Conservation (phyloP, 2,888 invertebrate genomes). For the Dascillus cervinus region DNA sequence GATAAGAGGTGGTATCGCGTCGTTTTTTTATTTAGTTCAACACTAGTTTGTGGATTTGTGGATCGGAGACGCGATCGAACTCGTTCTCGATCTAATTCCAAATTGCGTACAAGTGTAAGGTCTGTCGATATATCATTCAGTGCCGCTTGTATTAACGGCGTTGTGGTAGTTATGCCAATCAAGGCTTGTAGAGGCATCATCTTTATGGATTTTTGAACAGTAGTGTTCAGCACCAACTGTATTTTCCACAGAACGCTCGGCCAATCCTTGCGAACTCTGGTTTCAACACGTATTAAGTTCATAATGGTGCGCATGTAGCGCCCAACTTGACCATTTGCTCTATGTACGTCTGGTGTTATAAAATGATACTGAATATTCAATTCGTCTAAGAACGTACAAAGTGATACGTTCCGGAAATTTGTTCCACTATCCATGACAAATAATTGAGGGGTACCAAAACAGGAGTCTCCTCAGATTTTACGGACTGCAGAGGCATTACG, state of each 20-base stretch:
- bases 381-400: conserved; percentile 8
- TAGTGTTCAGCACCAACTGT: conserved; percentile 9
- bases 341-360: conserved; percentile 15
- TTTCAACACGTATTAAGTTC: conserved; percentile 7
- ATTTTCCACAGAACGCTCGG: conserved; percentile 10
- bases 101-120: conserved; percentile 13
- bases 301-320: conserved; percentile 15
- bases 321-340: conserved; percentile 19
- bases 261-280: conserved; percentile 4
- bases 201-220: conserved; percentile 19
- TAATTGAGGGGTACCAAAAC: conserved; percentile 18
- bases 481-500: conserved; percentile 12
- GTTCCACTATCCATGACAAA: conserved; percentile 10
- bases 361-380: conserved; percentile 13
- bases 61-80: conserved; percentile 2
- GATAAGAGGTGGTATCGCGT: conserved; percentile 10
- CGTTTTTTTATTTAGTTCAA: too few species aligned
- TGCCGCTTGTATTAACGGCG: conserved; percentile 18
- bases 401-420: conserved; percentile 9
- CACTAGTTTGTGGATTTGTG: too few species aligned
- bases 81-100: conserved; percentile 12
- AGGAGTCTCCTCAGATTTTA: conserved; percentile 13
- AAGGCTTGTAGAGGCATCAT: conserved; percentile 16
- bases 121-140: conserved; percentile 13
- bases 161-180: conserved; percentile 15